phyloP scores from a whole-genome alignment of 2,888 invertebrate genomes.

The Polymixis flavicincta region DNA sequence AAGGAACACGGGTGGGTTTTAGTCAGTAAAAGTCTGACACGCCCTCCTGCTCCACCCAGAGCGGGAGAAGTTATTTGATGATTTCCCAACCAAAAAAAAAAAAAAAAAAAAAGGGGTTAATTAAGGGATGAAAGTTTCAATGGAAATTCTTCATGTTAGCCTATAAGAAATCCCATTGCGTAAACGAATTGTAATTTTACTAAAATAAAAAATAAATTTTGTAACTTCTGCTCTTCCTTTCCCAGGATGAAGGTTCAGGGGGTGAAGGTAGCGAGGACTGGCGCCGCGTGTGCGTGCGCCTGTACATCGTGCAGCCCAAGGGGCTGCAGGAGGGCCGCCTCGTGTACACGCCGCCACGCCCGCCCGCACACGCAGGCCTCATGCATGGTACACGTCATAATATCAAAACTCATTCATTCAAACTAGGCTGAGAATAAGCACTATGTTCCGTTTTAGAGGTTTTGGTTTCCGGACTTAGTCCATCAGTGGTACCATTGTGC shows the following conservation, averaged over 20 bases:
- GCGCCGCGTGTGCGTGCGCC: conserved; percentile 77
- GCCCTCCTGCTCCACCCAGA: no score
- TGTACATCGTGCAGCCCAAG: conserved; percentile 96
- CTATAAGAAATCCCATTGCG: background rate
- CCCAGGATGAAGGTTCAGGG: conserved; percentile 64
- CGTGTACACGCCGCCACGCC: conserved; percentile 89
- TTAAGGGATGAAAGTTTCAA: background rate
- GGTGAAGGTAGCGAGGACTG: conserved; percentile 48
- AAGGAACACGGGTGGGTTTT: no score
- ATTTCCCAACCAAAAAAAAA: no score
- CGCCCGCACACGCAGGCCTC: conserved; percentile 53
- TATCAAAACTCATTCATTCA: no score
- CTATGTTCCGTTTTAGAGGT: no score
- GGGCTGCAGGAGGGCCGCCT: conserved; percentile 96
- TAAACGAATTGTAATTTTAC: background rate
- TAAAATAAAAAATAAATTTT: background rate
- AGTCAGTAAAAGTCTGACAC: no score
- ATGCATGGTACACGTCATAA: conserved; percentile 24
- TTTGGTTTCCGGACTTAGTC: no score
- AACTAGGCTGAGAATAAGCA: background rate
- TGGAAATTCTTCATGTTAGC: background rate
- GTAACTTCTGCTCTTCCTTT: background rate
- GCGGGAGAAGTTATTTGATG: no score
- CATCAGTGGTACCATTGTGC: no score
- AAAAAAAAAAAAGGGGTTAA: no score